phyloP scores from a whole-genome alignment of 1,140 invertebrate genomes.

The Cotesia glomerata region DNA sequence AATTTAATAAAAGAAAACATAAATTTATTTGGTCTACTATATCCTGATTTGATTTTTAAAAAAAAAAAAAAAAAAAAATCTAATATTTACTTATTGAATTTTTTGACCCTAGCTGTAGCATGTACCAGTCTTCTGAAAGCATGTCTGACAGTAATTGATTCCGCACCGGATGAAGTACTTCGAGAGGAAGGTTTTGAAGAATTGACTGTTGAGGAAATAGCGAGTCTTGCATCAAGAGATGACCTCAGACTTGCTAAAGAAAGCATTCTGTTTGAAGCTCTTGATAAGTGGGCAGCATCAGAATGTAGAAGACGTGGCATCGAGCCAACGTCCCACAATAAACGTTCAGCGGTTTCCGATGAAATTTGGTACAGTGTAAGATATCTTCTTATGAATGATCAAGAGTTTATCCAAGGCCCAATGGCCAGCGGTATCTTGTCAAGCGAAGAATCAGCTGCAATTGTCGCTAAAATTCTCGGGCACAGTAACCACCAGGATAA shows the following conservation, averaged over 20 bases:
- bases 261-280: slow-evolving; percentile 65
- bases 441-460: slow-evolving; percentile 49
- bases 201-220: slow-evolving; percentile 66
- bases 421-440: slow-evolving; percentile 55
- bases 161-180: slow-evolving; percentile 67
- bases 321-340: slow-evolving; percentile 68
- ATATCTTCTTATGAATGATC: slow-evolving; percentile 69
- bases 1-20: too few relatives aligned
- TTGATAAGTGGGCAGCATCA: slow-evolving; percentile 72
- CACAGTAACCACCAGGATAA: slow-evolving; percentile 34
- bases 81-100: not conserved
- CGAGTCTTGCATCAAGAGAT: slow-evolving; percentile 68
- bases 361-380: slow-evolving; percentile 70
- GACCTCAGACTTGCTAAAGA: slow-evolving; percentile 67
- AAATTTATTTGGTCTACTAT: too few relatives aligned
- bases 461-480: slow-evolving; percentile 48
- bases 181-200: slow-evolving; percentile 72
- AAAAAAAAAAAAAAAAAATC: too few relatives aligned
- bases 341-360: slow-evolving; percentile 68
- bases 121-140: slow-evolving; percentile 68
- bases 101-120: slow-evolving; percentile 46
- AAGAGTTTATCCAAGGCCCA: slow-evolving; percentile 66
- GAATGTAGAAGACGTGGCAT: slow-evolving; percentile 70
- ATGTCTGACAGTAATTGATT: slow-evolving; percentile 70
- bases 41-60: too few relatives aligned